phyloP scores from a whole-genome alignment of 2,888 invertebrate species.

The Dasysyrphus tricinctus region DNA sequence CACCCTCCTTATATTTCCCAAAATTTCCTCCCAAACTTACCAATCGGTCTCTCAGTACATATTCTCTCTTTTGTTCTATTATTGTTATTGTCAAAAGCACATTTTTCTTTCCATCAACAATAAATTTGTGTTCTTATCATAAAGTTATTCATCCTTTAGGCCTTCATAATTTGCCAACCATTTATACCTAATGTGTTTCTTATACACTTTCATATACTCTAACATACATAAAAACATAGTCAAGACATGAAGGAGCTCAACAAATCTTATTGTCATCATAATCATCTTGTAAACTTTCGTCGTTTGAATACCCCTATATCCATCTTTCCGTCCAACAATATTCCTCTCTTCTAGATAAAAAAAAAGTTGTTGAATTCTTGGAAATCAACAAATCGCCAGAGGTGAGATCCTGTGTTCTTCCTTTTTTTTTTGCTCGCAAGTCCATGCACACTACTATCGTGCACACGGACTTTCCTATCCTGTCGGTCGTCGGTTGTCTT shows the following conservation, averaged over 20 bases:
- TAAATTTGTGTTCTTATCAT: not conserved
- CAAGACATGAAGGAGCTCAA: not conserved
- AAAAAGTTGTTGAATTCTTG: constrained; percentile 54
- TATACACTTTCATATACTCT: not conserved
- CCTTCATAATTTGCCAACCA: constrained; percentile 33
- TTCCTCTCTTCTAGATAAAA: constrained; percentile 5
- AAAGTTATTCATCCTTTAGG: constrained; percentile 2
- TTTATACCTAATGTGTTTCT: constrained; percentile 32
- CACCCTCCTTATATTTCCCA: too few relatives aligned
- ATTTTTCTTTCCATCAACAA: not conserved
- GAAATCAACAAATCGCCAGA: constrained; percentile 52
- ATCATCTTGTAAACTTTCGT: constrained; percentile 42
- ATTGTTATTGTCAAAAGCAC: not conserved
- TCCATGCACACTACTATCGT: constrained; percentile 6
- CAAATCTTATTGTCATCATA: constrained; percentile 46
- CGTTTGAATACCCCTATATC: constrained; percentile 33
- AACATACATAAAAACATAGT: not conserved
- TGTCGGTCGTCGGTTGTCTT: constrained; percentile 5
- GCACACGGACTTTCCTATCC: not conserved
- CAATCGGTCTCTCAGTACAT: not conserved
- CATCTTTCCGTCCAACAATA: not conserved
- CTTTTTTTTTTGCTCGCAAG: not conserved
- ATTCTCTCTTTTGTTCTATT: not conserved
- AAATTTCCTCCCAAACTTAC: too few relatives aligned
- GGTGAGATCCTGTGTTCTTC: constrained; percentile 8